A percentile compares a stretch with the other conserved stretches of the same genome.
Conservation (phyloP, 2,113 vertebrate genomes). For the Columba livia region DNA sequence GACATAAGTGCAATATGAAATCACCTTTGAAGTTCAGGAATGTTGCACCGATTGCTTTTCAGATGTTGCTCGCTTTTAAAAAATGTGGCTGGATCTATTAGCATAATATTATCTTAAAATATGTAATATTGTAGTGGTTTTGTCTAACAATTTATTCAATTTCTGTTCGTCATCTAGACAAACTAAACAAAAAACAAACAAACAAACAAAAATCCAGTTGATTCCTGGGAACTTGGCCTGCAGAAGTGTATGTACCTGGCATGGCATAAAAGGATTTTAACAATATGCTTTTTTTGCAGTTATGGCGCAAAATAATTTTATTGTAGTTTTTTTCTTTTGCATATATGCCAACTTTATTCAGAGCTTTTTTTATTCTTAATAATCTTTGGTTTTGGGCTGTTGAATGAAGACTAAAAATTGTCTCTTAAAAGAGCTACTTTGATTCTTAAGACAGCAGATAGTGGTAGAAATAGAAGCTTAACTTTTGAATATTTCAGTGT, state of each 20-base stretch:
- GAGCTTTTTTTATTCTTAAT: not conserved
- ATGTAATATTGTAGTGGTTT: not conserved
- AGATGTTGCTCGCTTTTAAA: not conserved
- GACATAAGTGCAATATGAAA: not conserved
- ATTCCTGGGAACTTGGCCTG: not conserved
- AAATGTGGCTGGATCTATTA: not conserved
- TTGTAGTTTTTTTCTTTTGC: not conserved
- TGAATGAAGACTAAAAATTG: not conserved
- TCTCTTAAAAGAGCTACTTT: not conserved
- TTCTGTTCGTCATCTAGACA: not conserved
- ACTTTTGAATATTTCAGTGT: not conserved
- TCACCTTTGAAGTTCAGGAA: not conserved
- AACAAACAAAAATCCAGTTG: not conserved
- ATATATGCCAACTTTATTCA: not conserved
- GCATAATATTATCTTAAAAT: not conserved
- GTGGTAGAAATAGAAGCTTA: not conserved
- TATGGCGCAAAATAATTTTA: not conserved
- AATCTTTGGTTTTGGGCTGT: not conserved
- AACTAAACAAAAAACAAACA: not conserved
- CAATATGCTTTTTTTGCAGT: not conserved
- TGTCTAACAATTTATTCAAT: not conserved
- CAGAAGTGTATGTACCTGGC: not conserved
- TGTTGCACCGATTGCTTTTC: not conserved
- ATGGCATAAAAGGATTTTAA: not conserved
- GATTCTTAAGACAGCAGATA: not conserved